Evolutionary conservation across 2,797 vertebrate species (phyloP).

Genomic region (Cyclura pinguis): DNA sequence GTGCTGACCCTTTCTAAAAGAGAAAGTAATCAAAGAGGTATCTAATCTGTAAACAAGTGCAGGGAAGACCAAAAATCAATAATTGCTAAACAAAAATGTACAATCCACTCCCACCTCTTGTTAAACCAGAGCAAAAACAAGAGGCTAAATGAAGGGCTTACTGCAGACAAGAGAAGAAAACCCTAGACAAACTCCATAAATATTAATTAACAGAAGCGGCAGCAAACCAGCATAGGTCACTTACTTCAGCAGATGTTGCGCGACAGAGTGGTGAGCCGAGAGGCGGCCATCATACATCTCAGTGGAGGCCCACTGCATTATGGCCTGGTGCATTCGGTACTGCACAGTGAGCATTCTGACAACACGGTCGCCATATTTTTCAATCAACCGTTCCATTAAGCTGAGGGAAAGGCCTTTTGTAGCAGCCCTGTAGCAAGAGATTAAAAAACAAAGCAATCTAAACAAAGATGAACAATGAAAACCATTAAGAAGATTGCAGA

Average conservation of each 20-base stretch:
- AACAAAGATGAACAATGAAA: background rate
- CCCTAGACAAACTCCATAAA: rapidly evolving
- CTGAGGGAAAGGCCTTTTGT: conserved; percentile 88
- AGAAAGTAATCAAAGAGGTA: background rate
- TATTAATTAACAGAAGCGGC: rapidly evolving
- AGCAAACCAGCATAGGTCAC: conserved; percentile 30
- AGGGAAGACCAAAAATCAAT: background rate
- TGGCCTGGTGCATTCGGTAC: conserved; percentile 94
- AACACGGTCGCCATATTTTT: conserved; percentile 74
- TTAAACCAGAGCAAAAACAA: background rate
- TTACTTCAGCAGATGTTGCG: conserved; percentile 90
- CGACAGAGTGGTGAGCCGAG: conserved; percentile 88
- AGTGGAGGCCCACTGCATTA: conserved; percentile 93
- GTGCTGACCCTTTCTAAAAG: background rate
- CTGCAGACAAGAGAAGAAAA: background rate
- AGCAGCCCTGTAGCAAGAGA: conserved; percentile 83
- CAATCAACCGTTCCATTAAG: conserved; percentile 91
- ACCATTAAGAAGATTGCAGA: background rate
- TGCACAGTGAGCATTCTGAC: conserved; percentile 91
- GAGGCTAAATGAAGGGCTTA: background rate
- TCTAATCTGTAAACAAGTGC: background rate
- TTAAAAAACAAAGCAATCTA: background rate
- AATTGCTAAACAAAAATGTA: background rate
- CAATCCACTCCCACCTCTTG: background rate
- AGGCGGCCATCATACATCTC: conserved; percentile 90